Base-by-base conservation (phyloP, 2,888 invertebrate genomes). In the Alentia gelatinosa region DNA sequence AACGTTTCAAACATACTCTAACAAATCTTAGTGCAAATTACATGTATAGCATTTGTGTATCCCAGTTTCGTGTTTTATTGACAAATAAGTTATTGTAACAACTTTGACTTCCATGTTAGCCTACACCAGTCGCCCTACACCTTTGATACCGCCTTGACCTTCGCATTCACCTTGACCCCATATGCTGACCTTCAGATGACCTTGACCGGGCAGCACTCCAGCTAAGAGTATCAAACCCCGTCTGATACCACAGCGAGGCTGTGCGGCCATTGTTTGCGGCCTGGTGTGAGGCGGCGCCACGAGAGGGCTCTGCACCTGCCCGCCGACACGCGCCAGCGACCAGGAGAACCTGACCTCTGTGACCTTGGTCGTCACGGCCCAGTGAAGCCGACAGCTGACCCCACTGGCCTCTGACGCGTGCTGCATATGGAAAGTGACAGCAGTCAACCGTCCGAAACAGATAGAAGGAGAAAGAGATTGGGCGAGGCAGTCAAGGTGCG, bases 351-450 rank as follows among this genome's bases (percentile, higher is more conserved):
- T 86, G 86, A 42, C 86, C 86, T 30, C 23, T 26, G 47, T 86
- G 86, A 86, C 86, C 86, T 42, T 19, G 3, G 86, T 5, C 86
- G 86, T 86, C 86, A 86, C 26, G 86, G 47, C 30, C 47, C 47
- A 86, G 86, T n/a, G 86, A 42, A 0, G 47, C 33, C 42, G 86
- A 33, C 86, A 86, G 86, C 33, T 86, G 86, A 86, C 86, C 86
- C 47, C 42, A 5, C n/a, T 47, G 86, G 50, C 86, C 50, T 50
- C 26, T 86, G 86, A 50, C 86, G 86, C 86, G 47, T 86, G 50
- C 26, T 47, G 86, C 86, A 86, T 86, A 86, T 86, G 86, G 86
- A 86, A 86, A 50, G 86, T 86, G 86, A 86, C 86, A 86, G 86
- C 33, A 42, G 50, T 50, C 86, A 47, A 47, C 86, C 12, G 47